A percentile compares a stretch with the other conserved stretches of the same genome.
These are phyloP conservation scores for Orientallactaga sibirica DNA, from an alignment of 2,797 vertebrate species.

Conservation along the genomic window DNA sequence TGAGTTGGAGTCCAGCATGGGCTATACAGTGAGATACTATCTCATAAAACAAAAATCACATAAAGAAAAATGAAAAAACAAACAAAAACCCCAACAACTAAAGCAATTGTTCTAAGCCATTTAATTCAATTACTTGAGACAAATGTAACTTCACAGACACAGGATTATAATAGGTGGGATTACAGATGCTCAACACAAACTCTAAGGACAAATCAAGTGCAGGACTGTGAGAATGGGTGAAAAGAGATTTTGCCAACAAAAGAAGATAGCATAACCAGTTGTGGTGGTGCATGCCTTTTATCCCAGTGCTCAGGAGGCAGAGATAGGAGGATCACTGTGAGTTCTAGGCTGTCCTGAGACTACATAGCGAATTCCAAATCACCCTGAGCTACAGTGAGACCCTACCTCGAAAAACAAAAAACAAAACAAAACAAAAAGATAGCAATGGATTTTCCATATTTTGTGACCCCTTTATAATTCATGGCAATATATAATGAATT, in stretches of 20 bases:
- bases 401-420: too few species aligned
- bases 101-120: slow-evolving; percentile 55
- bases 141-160: slow-evolving; percentile 36
- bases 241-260: slow-evolving; percentile 56
- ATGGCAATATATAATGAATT: slow-evolving; percentile 43
- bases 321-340: too few species aligned
- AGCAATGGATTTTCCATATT: slow-evolving; percentile 51
- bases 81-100: not conserved
- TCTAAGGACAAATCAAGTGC: slow-evolving; percentile 42
- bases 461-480: slow-evolving; percentile 34
- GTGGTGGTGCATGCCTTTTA: too few species aligned
- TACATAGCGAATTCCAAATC: too few species aligned
- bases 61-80: not conserved
- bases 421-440: not conserved
- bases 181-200: slow-evolving; percentile 38
- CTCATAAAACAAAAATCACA: not conserved
- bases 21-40: not conserved
- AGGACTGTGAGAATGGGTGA: not conserved
- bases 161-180: not conserved
- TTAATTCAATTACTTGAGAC: slow-evolving; percentile 60
- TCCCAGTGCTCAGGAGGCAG: too few species aligned
- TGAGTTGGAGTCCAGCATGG: not conserved
- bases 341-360: too few species aligned
- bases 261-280: not conserved
- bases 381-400: too few species aligned